phyloP scores from a whole-genome alignment of 2,888 invertebrate species.

The Mechanitis messenoides region DNA sequence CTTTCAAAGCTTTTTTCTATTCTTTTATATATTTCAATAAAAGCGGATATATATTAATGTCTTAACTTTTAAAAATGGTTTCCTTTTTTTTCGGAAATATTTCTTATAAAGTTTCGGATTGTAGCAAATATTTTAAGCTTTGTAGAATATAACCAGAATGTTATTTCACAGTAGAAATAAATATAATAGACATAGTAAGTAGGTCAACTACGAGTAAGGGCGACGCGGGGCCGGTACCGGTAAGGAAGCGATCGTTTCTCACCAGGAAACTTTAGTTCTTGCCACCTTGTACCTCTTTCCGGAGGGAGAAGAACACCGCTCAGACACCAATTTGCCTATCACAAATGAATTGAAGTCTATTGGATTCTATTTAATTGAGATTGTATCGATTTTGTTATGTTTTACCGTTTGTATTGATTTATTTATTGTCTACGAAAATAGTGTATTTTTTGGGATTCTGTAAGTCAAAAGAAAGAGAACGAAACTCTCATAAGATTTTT shows the following conservation, averaged over 20 bases:
- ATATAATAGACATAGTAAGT: conserved; percentile 15
- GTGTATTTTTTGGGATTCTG: too few species aligned
- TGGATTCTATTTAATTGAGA: conserved; percentile 6
- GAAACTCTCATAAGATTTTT: too few species aligned
- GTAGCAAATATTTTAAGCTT: too few species aligned
- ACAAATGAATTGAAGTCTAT: conserved; percentile 30
- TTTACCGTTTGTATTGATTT: too few species aligned
- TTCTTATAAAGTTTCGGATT: too few species aligned
- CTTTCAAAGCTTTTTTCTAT: background rate
- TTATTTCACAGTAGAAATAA: conserved; percentile 1
- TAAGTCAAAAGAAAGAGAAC: too few species aligned
- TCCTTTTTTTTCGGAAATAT: too few species aligned
- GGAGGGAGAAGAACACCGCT: conserved; percentile 27
- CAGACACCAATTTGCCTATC: conserved; percentile 43
- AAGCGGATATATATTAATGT: background rate
- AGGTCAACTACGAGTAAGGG: conserved; percentile 23
- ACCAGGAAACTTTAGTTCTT: conserved; percentile 37
- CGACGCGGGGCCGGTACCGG: conserved; percentile 19
- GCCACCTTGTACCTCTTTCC: conserved; percentile 37
- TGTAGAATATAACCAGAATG: too few species aligned
- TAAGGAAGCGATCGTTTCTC: conserved; percentile 24
- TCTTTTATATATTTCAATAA: background rate
- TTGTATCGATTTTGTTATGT: background rate
- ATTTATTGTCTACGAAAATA: too few species aligned
- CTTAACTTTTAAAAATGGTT: too few species aligned